Conservation (phyloP, 30 jellyfish, hydroid and myxozoan species). For the Aurelia coerulea region DNA sequence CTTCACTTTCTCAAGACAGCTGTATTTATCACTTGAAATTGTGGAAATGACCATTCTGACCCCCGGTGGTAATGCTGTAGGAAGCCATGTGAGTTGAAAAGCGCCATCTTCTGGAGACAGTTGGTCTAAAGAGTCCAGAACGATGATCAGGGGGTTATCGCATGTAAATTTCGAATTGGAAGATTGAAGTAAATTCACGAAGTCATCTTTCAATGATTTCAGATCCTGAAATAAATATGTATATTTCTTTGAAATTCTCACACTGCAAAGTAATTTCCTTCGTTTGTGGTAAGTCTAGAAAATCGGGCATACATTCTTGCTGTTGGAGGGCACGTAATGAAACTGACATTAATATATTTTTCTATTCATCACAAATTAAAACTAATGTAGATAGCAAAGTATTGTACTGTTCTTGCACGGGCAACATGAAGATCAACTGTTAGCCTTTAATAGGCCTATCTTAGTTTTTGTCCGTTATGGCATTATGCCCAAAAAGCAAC, state of each 20-base stretch:
- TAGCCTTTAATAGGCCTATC: no score
- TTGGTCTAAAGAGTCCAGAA: constrained; percentile 80
- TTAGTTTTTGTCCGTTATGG: no score
- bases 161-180: constrained; percentile 25
- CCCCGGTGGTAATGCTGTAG: constrained; percentile 58
- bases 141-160: constrained; percentile 57
- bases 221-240: constrained; percentile 31
- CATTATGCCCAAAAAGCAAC: no score
- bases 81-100: constrained; percentile 72
- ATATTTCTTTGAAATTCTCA: neutral
- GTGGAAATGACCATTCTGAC: constrained; percentile 64
- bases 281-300: no score
- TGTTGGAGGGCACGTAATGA: no score
- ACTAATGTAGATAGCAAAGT: no score
- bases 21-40: constrained; percentile 46
- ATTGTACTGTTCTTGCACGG: neutral
- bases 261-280: no score
- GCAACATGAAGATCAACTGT: neutral
- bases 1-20: constrained; percentile 38
- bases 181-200: constrained; percentile 12
- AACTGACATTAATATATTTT: no score
- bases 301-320: no score
- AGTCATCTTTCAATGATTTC: constrained; percentile 53
- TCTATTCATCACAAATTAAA: no score
- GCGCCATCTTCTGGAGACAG: constrained; percentile 83